Base-by-base conservation (phyloP, 2,797 vertebrate genomes). In the Sandelia bainsii region DNA sequence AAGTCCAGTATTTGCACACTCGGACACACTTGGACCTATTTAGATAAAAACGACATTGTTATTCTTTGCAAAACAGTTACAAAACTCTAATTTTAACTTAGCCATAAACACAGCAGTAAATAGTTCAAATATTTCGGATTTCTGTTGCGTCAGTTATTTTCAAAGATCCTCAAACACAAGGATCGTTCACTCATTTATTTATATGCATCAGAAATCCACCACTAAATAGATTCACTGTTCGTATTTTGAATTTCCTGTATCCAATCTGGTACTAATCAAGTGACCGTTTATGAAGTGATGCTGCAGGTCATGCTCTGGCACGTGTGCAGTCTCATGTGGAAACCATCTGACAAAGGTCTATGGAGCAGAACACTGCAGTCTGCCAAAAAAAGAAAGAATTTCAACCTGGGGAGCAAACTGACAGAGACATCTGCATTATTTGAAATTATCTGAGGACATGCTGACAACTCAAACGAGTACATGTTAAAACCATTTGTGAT, bases 211-310 rank as follows among this genome's bases (percentile, higher is more conserved):
- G 4, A 69, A 13, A 4, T 32, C 42, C 46, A n/a, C 27, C 3
- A n/a, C 17, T 9, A 2, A 42, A 14, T 6, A 23, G 0, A n/a
- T 34, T 1, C 4, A 25, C 14, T 11, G 3, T 22, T 59, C 46
- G 17, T 39, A 4, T 52, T 3, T 37, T 39, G 27, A 46, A 19
- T 0, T 42, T 52, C 40, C 42, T 19, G 2, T 12, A 2, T 45
- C 34, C 17, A 69, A 85, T 72, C 74, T 77, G 75, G 48, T 20
- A 48, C 4, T 44, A 53, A 68, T 82, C 34, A 81, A 59, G 17
- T 46, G 11, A 6, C 34, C 10, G 17, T 76, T 60, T 57, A 29
- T 61, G 0, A 44, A 42, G 34, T 37, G 19, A 37, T 53, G 27
- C 37, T 32, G 61, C 60, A 77, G 64, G 59, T 67, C 60, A 46